Evolutionary conservation across 2,888 invertebrate species (phyloP), one percentile per base, ranked within the genome.

Genomic region (Ornithoptera alexandrae): DNA sequence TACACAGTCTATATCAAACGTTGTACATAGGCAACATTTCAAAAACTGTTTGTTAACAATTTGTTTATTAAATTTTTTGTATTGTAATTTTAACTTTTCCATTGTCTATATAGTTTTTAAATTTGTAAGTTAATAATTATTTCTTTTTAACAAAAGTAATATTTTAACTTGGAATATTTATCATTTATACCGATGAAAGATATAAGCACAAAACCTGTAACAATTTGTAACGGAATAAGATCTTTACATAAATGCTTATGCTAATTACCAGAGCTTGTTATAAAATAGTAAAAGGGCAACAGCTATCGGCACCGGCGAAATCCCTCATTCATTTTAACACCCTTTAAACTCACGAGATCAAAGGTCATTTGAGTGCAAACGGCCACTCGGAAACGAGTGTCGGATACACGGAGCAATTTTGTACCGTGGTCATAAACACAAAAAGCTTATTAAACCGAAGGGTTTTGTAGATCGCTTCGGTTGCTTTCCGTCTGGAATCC

Each of bases 321-420:
- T 86, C 87, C 85, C 80, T 80, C 76, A 77, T 79, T 79, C 76
- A 74, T 84, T 86, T 83, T 79, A 86, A 81, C 82, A 79, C 80
- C 77, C 81, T 81, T 81, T 81, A 81, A 85, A 84, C 83, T 84
- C 77, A 77, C 74, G 76, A 80, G 81, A 86, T 86, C 81, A 82
- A 78, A 78, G 80, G 82, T 81, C 83, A 82, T 89, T 88, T 84
- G 80, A 80, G 84, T 81, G 79, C 79, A 84, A 88, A 89, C 79
- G 77, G 77, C 78, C 78, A 78, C 78, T 81, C 79, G 77, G 76
- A 77, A 77, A 75, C 77, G 76, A 78, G 79, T 80, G 83, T 80
- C 76, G 76, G 80, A 77, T 79, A 78, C 82, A 81, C 75, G 74
- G 78, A 77, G 79, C 81, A 79, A 84, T 84, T 81, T 78, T 79